These are phyloP conservation scores for Brachyhypopomus gauderio DNA, from an alignment of 2,113 vertebrate genomes.

Conservation along the genomic window DNA sequence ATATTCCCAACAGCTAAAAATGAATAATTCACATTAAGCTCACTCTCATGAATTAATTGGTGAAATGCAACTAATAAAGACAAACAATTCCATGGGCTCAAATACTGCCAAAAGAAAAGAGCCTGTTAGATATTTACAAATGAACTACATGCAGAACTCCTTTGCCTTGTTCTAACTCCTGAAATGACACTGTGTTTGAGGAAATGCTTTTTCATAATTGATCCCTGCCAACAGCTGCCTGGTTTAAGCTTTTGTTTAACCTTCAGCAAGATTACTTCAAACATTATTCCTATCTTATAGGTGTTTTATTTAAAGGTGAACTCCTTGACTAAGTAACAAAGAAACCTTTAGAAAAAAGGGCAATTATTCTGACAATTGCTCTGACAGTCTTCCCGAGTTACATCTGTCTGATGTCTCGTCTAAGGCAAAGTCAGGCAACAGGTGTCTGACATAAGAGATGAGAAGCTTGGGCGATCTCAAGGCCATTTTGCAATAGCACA, in stretches of 20 bases:
- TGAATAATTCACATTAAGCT: not conserved
- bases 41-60: not conserved
- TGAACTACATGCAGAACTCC: no score
- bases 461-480: slow-evolving; percentile 34
- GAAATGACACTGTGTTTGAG: no score
- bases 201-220: not conserved
- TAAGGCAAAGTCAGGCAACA: not conserved
- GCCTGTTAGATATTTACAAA: no score
- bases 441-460: slow-evolving; percentile 12
- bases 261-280: not conserved
- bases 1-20: slow-evolving; percentile 19
- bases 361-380: not conserved
- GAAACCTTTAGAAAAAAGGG: not conserved
- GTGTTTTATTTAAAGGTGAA: not conserved
- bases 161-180: no score
- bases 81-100: not conserved
- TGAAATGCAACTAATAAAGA: slow-evolving; percentile 1
- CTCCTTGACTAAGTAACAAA: not conserved
- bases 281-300: not conserved
- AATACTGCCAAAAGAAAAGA: no score
- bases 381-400: not conserved
- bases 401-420: not conserved
- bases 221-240: no score
- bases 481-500: slow-evolving; percentile 32
- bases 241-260: not conserved